Conservation (phyloP, 2,888 invertebrate genomes). For the Sarcophaga rosellei region DNA sequence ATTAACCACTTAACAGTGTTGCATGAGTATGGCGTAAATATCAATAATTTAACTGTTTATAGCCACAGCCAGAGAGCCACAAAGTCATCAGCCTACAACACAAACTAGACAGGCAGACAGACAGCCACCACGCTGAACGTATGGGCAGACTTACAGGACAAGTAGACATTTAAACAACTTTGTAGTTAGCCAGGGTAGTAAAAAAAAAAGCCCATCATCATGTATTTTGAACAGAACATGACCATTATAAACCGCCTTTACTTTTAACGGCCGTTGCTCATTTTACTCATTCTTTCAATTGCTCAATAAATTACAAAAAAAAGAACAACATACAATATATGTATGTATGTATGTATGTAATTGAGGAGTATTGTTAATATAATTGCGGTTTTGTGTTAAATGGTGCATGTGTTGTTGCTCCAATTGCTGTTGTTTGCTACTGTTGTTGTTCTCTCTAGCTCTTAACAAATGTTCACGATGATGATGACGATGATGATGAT, state of each 20-base stretch:
- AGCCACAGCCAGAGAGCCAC: slow-evolving; percentile 22
- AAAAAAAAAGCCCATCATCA: slow-evolving; percentile 35
- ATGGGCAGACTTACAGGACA: slow-evolving; percentile 21
- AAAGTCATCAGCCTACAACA: slow-evolving; percentile 19
- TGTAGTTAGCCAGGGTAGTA: slow-evolving; percentile 29
- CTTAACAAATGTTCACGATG: not conserved
- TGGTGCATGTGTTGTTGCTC: slow-evolving; percentile 38
- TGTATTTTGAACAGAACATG: slow-evolving; percentile 51
- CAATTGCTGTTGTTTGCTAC: slow-evolving; percentile 3
- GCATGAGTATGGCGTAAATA: slow-evolving; percentile 16
- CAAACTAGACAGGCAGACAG: not conserved
- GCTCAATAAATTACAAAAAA: slow-evolving; percentile 6
- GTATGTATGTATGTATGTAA: not conserved
- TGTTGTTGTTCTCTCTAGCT: slow-evolving; percentile 32
- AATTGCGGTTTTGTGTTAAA: slow-evolving; percentile 66
- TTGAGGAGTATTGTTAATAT: slow-evolving; percentile 16
- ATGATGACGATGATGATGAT: not conserved
- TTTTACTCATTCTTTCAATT: slow-evolving; percentile 36
- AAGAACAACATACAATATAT: slow-evolving; percentile 22
- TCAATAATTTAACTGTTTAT: slow-evolving; percentile 65
- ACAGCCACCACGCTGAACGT: not conserved
- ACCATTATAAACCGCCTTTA: slow-evolving; percentile 58
- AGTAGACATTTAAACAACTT: slow-evolving; percentile 46
- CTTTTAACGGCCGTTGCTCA: slow-evolving; percentile 5
- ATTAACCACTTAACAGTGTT: slow-evolving; percentile 68